Base-by-base conservation (phyloP, 1,140 invertebrate genomes). In the Centruroides sculpturatus region DNA sequence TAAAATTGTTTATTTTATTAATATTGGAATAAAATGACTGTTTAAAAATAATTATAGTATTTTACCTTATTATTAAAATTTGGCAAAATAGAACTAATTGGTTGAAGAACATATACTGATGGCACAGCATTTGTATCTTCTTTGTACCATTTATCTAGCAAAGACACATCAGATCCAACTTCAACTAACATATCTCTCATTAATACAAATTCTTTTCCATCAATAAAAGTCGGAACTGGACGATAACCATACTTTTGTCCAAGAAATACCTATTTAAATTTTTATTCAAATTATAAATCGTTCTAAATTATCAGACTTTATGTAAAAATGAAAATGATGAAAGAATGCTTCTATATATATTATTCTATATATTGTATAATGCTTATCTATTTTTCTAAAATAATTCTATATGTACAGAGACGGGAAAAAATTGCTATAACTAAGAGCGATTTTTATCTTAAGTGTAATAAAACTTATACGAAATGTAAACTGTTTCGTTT, bases 231-330 rank as follows among this genome's bases (percentile, higher is more conserved):
- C 4, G 94, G 94, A 65, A 98, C 92, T 3, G 94, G 94, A 8
- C 95, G 81, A 70, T 98, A 98, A 5, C 95, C 95, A 73, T 98
- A 98, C 73, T 98, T 98, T 76, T 98, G 94, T 0, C 94, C 94
- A 1, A 98, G 77, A 71, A 98, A 96, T 34, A 95, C 92, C 80
- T 89, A 65, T 4, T 71, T 67, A 23, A 23, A 23, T 23, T 23
- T 23, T 23, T 23, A 23, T 23, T 23, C 23, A 23, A 23, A 23
- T 23, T 23, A 23, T 23, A 23, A 23, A 23, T 23, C 23, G 23
- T 23, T 23, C 23, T 23, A 23, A 23, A 2, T 23, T 23, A 23
- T 23, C 2, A 23, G 23, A 23, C 23, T 23, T 23, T 23, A 23
- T 23, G 23, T 23, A 23, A 23, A 23, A 2, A 23, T 23, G 23